Base-by-base conservation (phyloP, 2,888 invertebrate genomes). In the Nasonovia ribisnigri region DNA sequence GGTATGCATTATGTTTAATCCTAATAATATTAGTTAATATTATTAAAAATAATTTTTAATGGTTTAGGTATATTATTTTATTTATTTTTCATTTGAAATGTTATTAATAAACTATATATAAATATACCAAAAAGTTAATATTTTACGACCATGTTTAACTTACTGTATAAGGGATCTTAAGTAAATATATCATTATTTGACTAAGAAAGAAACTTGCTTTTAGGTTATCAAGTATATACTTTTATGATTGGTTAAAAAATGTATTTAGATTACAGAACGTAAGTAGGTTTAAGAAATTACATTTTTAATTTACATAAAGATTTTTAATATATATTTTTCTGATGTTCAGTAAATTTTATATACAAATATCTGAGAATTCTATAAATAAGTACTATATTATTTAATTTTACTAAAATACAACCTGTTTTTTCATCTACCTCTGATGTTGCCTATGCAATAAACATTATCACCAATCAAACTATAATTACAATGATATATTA, bases 1-100 rank as follows among this genome's bases (percentile, higher is more conserved):
- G 98, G 98, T 98, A 95, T 95, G 95, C 95, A 90, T 24, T 54
- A 5, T 48, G 26, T 46, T 86, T 5, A 86, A 24, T 29, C 10
- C n/a, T 46, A 84, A 0, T 90, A 77, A 2, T 77, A 77, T 36
- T 89, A 67, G 20, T 67, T 20, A 51, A n/a, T n/a, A n/a, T n/a
- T n/a, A n/a, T n/a, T 16, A 67, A 16, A 67, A 11, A 36, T 67
- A 16, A 16, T 67, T 67, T n/a, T 67, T 67, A 67, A 16, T 16
- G 0, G 8, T 29, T 60, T 67, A 6, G n/a, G 6, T 29, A 10
- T 29, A 60, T 29, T 29, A 29, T 29, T 60, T n/a, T 1, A 67
- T 36, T 67, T 36, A 67, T n/a, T 67, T 36, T 67, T 0, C n/a
- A 5, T 16, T 36, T 36, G 5, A 6, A 67, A n/a, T 67, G n/a